phyloP scores from a whole-genome alignment of 2,797 vertebrate species.

The Hybognathus amarus region DNA sequence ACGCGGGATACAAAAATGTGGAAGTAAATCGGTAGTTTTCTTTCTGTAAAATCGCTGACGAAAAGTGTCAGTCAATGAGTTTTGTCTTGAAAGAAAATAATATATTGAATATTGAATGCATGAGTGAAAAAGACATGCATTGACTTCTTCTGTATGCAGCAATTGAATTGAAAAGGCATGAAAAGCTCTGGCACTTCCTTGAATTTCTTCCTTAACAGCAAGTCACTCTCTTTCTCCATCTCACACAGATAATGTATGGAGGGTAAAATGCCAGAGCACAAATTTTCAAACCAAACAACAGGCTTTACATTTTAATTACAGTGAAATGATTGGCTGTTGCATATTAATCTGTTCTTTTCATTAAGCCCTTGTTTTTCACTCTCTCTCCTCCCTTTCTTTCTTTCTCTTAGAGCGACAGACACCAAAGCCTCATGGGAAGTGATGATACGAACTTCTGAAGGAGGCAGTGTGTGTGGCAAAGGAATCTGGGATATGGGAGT shows the following conservation, averaged over 20 bases:
- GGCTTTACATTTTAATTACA: constrained; percentile 43
- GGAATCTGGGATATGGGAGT: constrained; percentile 19
- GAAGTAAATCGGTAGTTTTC: background rate
- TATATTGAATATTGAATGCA: constrained; percentile 8
- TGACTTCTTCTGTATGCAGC: background rate
- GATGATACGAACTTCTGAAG: constrained; percentile 16
- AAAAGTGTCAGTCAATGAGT: background rate
- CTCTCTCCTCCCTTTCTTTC: background rate
- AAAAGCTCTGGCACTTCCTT: constrained; percentile 7
- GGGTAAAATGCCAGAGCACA: background rate
- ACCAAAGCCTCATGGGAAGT: constrained; percentile 32
- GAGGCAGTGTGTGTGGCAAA: background rate
- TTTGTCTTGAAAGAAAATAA: background rate
- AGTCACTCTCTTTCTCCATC: background rate
- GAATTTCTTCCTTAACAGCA: background rate
- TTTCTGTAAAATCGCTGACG: background rate
- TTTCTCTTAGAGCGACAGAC: constrained; percentile 11
- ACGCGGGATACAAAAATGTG: too few relatives aligned
- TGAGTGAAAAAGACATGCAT: background rate
- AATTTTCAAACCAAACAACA: constrained; percentile 27
- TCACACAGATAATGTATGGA: background rate
- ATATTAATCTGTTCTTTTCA: constrained; percentile 42
- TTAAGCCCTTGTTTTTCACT: constrained; percentile 26
- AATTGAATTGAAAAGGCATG: constrained; percentile 7
- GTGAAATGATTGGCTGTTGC: constrained; percentile 25